Evolutionary conservation across 2,113 vertebrate species (phyloP).

Genomic region (Talpa occidentalis): DNA sequence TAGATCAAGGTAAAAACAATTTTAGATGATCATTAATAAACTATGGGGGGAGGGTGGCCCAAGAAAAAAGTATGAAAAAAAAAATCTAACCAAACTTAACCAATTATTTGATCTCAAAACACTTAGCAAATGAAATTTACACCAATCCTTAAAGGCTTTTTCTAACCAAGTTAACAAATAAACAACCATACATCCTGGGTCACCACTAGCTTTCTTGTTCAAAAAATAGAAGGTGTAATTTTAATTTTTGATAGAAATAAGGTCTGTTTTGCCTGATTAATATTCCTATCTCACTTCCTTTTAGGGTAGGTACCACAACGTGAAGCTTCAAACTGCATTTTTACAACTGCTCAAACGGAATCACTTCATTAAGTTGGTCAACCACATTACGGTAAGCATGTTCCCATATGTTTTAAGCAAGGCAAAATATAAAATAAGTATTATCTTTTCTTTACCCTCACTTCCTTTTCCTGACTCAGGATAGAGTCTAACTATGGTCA

Average conservation of each 20-base stretch:
- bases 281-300: not conserved
- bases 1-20: not conserved
- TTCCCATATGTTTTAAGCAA: slow-evolving; percentile 29
- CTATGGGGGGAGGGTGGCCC: too few relatives aligned
- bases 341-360: not conserved
- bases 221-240: not conserved
- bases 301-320: not conserved
- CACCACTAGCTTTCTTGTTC: not conserved
- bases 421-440: slow-evolving; percentile 44
- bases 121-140: not conserved
- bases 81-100: not conserved
- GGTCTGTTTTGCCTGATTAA: not conserved
- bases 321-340: not conserved
- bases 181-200: not conserved
- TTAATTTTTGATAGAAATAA: slow-evolving; percentile 29
- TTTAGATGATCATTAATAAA: not conserved
- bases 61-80: not conserved
- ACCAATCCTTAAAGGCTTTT: not conserved
- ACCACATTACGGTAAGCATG: not conserved
- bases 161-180: not conserved
- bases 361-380: not conserved
- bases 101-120: not conserved
- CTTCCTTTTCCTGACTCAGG: not conserved
- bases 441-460: slow-evolving; percentile 19
- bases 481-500: slow-evolving; percentile 38